These are phyloP conservation scores for Papilio polytes DNA, from an alignment of 1,140 invertebrate species.

Conservation along the genomic window DNA sequence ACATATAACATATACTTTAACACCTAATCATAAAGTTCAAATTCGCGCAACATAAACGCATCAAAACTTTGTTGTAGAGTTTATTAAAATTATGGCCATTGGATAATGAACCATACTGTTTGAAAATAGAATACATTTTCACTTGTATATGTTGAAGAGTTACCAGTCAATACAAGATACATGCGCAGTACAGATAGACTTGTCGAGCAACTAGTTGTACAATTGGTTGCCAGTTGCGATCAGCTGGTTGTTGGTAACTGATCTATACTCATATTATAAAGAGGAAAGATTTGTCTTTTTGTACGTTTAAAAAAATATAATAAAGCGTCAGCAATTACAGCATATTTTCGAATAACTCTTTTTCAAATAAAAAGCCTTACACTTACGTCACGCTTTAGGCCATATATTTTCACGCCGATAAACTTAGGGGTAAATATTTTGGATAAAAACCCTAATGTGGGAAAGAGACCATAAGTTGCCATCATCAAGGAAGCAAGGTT, in stretches of 20 bases:
- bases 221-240: background rate
- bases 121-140: background rate
- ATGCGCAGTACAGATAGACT: constrained; percentile 6
- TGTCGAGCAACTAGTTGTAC: background rate
- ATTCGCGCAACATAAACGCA: background rate
- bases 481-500: too few relatives aligned
- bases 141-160: background rate
- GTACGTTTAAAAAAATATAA: too few relatives aligned
- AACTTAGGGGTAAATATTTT: too few relatives aligned
- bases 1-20: background rate
- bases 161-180: constrained; percentile 9
- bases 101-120: background rate
- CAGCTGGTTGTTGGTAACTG: background rate
- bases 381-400: too few relatives aligned
- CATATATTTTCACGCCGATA: too few relatives aligned
- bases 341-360: too few relatives aligned
- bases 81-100: background rate
- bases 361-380: too few relatives aligned
- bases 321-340: too few relatives aligned
- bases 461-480: too few relatives aligned
- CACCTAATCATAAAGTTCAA: background rate
- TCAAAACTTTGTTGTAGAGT: background rate
- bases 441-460: too few relatives aligned
- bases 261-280: background rate
- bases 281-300: too few relatives aligned